These are phyloP conservation scores for Tenthredo mesomela DNA, from an alignment of 2,888 invertebrate genomes.

Conservation along the genomic window DNA sequence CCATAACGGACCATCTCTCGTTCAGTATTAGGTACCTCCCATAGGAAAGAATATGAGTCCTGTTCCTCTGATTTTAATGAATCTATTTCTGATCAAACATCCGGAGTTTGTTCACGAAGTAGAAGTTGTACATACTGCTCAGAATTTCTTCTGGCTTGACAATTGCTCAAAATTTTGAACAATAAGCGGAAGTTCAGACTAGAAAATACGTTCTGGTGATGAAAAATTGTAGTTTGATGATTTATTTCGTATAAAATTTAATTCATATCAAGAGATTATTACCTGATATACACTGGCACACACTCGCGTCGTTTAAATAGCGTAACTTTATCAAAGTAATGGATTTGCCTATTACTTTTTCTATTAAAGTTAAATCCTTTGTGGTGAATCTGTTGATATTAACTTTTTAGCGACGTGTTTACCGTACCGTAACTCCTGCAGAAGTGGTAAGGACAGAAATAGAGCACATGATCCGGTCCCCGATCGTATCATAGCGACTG, in stretches of 20 bases:
- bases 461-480: not conserved
- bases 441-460: not conserved
- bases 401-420: conserved; percentile 8
- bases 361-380: conserved; percentile 36
- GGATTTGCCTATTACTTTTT: conserved; percentile 16
- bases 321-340: conserved; percentile 2
- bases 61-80: not conserved
- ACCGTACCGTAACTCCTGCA: not conserved
- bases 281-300: not conserved
- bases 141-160: not conserved
- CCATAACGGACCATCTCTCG: not conserved
- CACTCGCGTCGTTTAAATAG: not conserved
- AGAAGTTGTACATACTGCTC: not conserved
- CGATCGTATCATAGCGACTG: conserved; percentile 19
- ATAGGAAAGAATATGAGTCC: not conserved
- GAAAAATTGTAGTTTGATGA: conserved; percentile 1
- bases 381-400: conserved; percentile 31
- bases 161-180: not conserved
- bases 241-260: not conserved
- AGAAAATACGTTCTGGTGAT: not conserved
- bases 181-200: too few relatives aligned
- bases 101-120: not conserved
- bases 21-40: conserved; percentile 19
- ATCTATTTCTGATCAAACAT: not conserved
- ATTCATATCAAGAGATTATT: not conserved